phyloP scores from a whole-genome alignment of 2,888 invertebrate species.

The Phortica okadai region DNA sequence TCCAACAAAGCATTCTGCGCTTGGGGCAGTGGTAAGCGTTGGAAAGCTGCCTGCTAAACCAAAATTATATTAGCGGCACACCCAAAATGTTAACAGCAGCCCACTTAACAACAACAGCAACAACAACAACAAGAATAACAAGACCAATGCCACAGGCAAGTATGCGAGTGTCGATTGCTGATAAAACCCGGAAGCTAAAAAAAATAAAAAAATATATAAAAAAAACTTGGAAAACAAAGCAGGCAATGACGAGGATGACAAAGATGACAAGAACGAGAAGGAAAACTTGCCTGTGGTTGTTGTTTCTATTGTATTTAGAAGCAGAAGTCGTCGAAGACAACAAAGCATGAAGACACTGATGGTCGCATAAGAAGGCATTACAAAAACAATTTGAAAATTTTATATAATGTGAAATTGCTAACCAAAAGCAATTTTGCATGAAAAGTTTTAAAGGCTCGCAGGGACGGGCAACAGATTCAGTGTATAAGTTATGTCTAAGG shows the following conservation, averaged over 20 bases:
- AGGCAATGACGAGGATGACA: conserved; percentile 20
- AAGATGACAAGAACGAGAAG: conserved; percentile 42
- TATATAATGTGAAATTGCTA: conserved; percentile 45
- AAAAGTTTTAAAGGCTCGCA: conserved; percentile 12
- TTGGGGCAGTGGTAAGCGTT: conserved; percentile 26
- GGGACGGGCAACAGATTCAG: not conserved
- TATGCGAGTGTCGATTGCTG: conserved; percentile 63
- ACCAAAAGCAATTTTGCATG: conserved; percentile 20
- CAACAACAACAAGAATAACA: not conserved
- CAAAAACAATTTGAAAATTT: conserved; percentile 46
- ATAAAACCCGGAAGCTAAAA: conserved; percentile 64
- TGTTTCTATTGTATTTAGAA: not conserved
- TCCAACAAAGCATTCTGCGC: not conserved
- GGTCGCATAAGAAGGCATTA: not conserved
- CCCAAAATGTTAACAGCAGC: conserved; percentile 40
- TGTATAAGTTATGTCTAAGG: not conserved
- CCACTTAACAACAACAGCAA: not conserved
- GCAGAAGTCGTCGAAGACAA: conserved; percentile 37
- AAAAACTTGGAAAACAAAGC: conserved; percentile 14
- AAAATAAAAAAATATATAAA: not conserved
- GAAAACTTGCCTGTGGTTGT: no score
- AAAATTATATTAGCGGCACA: conserved; percentile 65
- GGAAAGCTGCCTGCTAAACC: conserved; percentile 6
- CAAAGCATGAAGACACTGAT: not conserved
- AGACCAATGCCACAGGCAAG: not conserved